Base-by-base conservation (phyloP, 1,140 invertebrate species). In the Drosophila bifasciata region DNA sequence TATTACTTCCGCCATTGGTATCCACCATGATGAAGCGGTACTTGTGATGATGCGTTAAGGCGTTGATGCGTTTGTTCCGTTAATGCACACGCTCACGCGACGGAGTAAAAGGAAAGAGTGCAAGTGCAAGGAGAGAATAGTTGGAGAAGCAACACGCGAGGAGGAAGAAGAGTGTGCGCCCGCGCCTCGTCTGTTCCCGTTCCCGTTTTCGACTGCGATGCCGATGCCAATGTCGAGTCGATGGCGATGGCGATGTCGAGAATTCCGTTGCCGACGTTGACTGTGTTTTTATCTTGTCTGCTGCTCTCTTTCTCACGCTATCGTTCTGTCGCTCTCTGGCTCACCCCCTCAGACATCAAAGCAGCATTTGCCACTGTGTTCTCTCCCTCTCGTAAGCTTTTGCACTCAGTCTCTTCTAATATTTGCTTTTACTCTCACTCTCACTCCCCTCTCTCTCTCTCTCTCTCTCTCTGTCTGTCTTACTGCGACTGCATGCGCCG, bases 1-100 rank as follows among this genome's bases (percentile, higher is more conserved):
- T 70, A 53, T 86, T 79, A 55, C 71, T 50, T 72, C 83, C 60
- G 71, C 79, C 85, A 85, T 90, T 52, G 49, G 57, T 56, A 23
- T 69, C 66, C 50, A 69, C 50, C 66, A 69, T 69, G 41, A 11
- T 55, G 28, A 1, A 15, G 45, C 21, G 19, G 50, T 9, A 43
- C 32, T 36, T 36, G 11, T 36, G 32, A 36, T 36, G 23, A 25
- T 25, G 23, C 23, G 19, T 19, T 19, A 2, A 19, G 2, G 25
- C 25, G 25, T 25, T 5, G 5, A 32, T 32, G 28, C 28, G 28
- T 13, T 13, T 36, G 13, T 13, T 36, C 44, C 17, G 44, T 46
- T 46, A 46, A 21, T 21, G 44, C 17, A 19, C 44, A 19, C 17
- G 44, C 17, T 6, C 44, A 28, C 25, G 25, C 28, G 32, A 13